Evolutionary conservation across 2,797 vertebrate genomes (phyloP).

Genomic region (Malacoctenus gilli): DNA sequence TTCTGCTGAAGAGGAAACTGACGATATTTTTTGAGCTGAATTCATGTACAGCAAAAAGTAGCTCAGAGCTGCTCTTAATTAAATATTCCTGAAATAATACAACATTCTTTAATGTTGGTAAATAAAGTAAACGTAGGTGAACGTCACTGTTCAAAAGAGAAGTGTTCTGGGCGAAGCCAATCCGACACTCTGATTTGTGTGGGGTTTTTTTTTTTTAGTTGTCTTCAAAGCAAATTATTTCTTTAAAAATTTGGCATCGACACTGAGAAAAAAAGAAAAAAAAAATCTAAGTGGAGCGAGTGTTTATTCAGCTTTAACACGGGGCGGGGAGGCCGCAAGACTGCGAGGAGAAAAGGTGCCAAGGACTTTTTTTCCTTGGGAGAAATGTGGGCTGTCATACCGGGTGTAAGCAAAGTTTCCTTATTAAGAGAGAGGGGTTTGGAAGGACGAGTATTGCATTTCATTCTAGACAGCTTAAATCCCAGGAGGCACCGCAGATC

Average conservation of each 20-base stretch:
- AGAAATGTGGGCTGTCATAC: constrained; percentile 65
- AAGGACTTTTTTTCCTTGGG: constrained; percentile 41
- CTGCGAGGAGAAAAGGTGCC: constrained; percentile 48
- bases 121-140: no score
- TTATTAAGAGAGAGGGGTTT: constrained; percentile 72
- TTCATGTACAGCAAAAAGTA: no score
- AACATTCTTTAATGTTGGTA: no score
- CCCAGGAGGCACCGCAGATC: constrained; percentile 52
- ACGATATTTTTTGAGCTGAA: no score
- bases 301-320: constrained; percentile 81
- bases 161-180: no score
- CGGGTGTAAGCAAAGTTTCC: constrained; percentile 64
- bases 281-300: constrained; percentile 33
- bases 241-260: constrained; percentile 28
- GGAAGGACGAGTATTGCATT: constrained; percentile 63
- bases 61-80: no score
- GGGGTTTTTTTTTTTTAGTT: constrained; percentile 24
- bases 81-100: no score
- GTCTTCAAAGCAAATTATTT: constrained; percentile 42
- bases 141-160: no score
- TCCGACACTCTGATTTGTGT: no score
- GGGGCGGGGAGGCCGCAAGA: constrained; percentile 65
- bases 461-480: constrained; percentile 66
- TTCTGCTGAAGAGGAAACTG: no score
- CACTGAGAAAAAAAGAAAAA: constrained; percentile 58